Evolutionary conservation across 2,888 invertebrate species (phyloP), one percentile per base, ranked within the genome.

Genomic region (Saturnia pavonia): DNA sequence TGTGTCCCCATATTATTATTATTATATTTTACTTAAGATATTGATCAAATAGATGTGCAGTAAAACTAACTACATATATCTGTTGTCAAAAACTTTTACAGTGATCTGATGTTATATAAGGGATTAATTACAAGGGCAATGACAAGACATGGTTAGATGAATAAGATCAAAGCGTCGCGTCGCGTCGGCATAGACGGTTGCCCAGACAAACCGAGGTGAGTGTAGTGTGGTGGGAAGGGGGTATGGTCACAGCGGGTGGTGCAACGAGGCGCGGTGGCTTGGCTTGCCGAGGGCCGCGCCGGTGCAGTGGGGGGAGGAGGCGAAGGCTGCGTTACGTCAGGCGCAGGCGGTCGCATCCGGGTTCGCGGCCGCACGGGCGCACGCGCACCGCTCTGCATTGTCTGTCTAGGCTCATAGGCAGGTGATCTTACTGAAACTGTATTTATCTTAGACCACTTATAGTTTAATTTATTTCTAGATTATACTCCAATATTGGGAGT

Each of bases 311-410:
- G 70, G 76, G 73, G 76, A 76, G 80, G 83, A 77, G 77, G 79
- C 72, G 87, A 88, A 89, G 90, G 89, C 89, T 88, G 89, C 80
- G 85, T 92, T 91, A 91, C 92, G 91, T 92, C n/a, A n/a, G n/a
- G n/a, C n/a, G n/a, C 92, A 91, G 78, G 80, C 84, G 73, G 84
- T 85, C 82, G 89, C 88, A 92, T 92, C 93, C 93, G 93, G 93
- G 93, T 92, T 92, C 93, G 91, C 89, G 91, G 90, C 81, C n/a
- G n/a, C n/a, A n/a, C n/a, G n/a, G n/a, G n/a, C 85, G 88, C 88
- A 86, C 90, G 91, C 90, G 91, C 74, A 81, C 74, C 76, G 76
- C 76, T 76, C 75, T 74, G 83, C 82, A 81, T 82, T 82, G 81
- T 80, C 77, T 76, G 72, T 72, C 74, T 72, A 69, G 34, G 60